phyloP scores from a whole-genome alignment of 2,888 invertebrate genomes.

The Bhutanitis thaidina region DNA sequence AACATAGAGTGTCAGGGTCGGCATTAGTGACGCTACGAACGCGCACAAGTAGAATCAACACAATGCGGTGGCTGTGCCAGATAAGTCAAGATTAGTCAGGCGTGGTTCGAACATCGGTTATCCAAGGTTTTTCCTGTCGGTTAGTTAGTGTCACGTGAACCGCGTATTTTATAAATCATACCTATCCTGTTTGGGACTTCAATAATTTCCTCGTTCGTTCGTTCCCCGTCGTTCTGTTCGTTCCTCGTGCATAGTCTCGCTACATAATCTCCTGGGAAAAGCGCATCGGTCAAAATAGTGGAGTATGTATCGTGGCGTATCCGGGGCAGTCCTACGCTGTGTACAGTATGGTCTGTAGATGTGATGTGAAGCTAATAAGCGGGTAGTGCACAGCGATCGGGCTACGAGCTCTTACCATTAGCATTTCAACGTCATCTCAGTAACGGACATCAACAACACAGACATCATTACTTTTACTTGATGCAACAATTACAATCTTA shows the following conservation, averaged over 20 bases:
- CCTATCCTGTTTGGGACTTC: conserved; percentile 38
- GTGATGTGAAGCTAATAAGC: conserved; percentile 35
- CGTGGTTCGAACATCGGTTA: conserved; percentile 24
- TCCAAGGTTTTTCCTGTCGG: conserved; percentile 21
- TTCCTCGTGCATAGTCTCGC: conserved; percentile 53
- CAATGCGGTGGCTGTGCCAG: conserved; percentile 49
- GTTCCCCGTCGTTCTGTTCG: conserved; percentile 29
- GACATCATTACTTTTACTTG: conserved; percentile 58
- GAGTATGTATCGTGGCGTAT: conserved; percentile 20
- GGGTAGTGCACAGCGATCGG: conserved; percentile 42
- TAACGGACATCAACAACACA: conserved; percentile 65
- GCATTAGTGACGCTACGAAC: conserved; percentile 34
- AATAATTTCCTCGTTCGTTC: conserved; percentile 28
- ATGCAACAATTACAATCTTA: conserved; percentile 38
- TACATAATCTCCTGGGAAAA: conserved; percentile 64
- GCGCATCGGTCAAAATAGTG: conserved; percentile 33
- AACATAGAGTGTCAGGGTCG: conserved; percentile 19
- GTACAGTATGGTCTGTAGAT: conserved; percentile 24
- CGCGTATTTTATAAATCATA: conserved; percentile 33
- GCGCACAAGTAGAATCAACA: conserved; percentile 30
- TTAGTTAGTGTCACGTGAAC: conserved; percentile 30
- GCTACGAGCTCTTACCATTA: conserved; percentile 43
- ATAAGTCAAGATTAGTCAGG: conserved; percentile 31
- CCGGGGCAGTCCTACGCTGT: conserved; percentile 24
- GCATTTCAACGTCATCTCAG: conserved; percentile 44